Evolutionary conservation across 2,113 vertebrate species (phyloP).

Genomic region (Tychaedon coryphoeus): DNA sequence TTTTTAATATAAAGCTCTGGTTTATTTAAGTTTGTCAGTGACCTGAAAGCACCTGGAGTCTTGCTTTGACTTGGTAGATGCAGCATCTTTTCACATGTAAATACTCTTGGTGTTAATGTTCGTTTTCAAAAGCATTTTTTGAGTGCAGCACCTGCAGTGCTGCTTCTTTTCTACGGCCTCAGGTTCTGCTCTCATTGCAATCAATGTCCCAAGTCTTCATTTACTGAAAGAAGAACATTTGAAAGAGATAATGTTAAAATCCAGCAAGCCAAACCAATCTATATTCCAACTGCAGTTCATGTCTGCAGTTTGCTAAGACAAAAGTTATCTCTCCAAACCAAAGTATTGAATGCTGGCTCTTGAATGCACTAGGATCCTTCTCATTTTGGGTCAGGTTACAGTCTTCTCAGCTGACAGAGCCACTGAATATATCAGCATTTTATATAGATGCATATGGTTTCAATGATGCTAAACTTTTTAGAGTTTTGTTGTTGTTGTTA

Average conservation of each 20-base stretch:
- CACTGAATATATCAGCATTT: slow-evolving; percentile 56
- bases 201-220: not conserved
- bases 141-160: not conserved
- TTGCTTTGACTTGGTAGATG: not conserved
- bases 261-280: not conserved
- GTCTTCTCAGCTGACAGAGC: slow-evolving; percentile 51
- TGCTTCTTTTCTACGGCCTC: not conserved
- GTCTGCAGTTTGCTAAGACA: slow-evolving; percentile 19
- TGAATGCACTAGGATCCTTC: not conserved
- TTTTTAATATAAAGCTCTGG: not conserved
- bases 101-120: not conserved
- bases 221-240: not conserved
- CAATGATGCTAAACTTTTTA: slow-evolving; percentile 68
- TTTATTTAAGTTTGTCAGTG: not conserved
- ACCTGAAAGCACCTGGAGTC: not conserved
- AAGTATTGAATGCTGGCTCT: slow-evolving; percentile 7
- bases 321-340: slow-evolving; percentile 56
- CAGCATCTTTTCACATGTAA: not conserved
- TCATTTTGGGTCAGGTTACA: slow-evolving; percentile 46
- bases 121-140: not conserved
- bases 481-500: not conserved
- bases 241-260: not conserved
- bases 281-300: not conserved
- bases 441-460: slow-evolving; percentile 69
- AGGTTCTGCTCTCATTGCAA: not conserved